Evolutionary conservation across 2,113 vertebrate genomes (phyloP).

Genomic region (Halichoerus grypus): DNA sequence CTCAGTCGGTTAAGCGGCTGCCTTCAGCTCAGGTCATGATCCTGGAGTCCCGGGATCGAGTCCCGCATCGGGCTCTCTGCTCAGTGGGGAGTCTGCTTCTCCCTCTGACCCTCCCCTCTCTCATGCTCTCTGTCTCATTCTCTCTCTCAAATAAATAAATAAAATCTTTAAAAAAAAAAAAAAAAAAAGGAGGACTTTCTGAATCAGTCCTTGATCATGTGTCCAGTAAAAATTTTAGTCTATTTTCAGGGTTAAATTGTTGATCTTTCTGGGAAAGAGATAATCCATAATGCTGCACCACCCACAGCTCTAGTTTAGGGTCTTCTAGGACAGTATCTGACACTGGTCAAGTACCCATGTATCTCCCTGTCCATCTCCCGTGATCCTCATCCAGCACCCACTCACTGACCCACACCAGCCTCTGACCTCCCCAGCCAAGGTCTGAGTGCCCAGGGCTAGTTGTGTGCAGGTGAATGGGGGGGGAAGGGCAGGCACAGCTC

Average conservation of each 20-base stretch:
- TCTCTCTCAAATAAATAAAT: no score
- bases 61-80: no score
- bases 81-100: no score
- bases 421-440: neutral
- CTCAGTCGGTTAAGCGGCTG: no score
- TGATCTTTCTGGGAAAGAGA: neutral
- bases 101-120: no score
- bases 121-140: no score
- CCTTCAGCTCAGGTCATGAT: no score
- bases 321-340: neutral
- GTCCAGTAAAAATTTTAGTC: neutral
- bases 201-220: neutral
- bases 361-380: neutral
- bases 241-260: neutral
- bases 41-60: no score
- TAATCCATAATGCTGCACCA: neutral
- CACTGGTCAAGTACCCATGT: neutral
- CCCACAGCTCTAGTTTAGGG: neutral
- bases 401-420: neutral
- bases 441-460: neutral
- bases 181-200: neutral
- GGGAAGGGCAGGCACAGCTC: neutral
- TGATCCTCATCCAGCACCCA: neutral
- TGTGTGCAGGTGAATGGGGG: neutral
- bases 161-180: neutral